These are phyloP conservation scores for Drosophila mercatorum DNA, from an alignment of 2,888 invertebrate species.

Conservation along the genomic window DNA sequence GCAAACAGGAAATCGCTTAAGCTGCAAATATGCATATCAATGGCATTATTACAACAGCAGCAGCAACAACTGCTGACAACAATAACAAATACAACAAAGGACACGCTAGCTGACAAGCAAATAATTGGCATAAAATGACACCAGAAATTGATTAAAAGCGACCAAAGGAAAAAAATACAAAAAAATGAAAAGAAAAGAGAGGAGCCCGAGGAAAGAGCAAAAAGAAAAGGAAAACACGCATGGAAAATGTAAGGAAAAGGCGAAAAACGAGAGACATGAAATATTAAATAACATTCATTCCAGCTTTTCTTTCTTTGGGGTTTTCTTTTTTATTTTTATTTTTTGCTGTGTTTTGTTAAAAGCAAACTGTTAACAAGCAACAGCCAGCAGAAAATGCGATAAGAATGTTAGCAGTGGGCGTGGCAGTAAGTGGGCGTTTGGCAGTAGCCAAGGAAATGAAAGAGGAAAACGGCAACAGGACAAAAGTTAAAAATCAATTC, in stretches of 20 bases:
- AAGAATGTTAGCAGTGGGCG: conserved; percentile 49
- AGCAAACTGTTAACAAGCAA: conserved; percentile 67
- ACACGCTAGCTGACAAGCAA: conserved; percentile 44
- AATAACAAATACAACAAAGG: conserved; percentile 29
- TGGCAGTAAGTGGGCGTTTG: conserved; percentile 1
- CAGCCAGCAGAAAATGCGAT: conserved; percentile 70
- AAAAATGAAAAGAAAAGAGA: background rate
- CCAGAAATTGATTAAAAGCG: conserved; percentile 71
- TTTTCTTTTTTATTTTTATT: conserved; percentile 7
- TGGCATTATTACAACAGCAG: conserved; percentile 19
- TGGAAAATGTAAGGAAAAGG: conserved; percentile 17
- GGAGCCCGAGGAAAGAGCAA: background rate
- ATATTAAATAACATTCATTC: conserved; percentile 69
- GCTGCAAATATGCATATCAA: conserved; percentile 44
- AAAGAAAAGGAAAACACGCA: conserved; percentile 6
- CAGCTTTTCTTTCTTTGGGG: background rate
- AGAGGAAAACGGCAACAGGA: conserved; percentile 59
- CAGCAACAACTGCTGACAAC: conserved; percentile 7
- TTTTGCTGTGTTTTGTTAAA: conserved; percentile 21
- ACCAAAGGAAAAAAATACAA: conserved; percentile 17
- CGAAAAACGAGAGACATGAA: conserved; percentile 48
- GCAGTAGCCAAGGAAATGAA: conserved; percentile 59
- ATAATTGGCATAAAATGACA: conserved; percentile 76
- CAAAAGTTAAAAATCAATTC: conserved; percentile 81
- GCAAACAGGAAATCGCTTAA: conserved; percentile 29